Evolutionary conservation across 1,140 invertebrate species (phyloP), one percentile per base, ranked within the genome.

Genomic region (Mesaphorura yosii): DNA sequence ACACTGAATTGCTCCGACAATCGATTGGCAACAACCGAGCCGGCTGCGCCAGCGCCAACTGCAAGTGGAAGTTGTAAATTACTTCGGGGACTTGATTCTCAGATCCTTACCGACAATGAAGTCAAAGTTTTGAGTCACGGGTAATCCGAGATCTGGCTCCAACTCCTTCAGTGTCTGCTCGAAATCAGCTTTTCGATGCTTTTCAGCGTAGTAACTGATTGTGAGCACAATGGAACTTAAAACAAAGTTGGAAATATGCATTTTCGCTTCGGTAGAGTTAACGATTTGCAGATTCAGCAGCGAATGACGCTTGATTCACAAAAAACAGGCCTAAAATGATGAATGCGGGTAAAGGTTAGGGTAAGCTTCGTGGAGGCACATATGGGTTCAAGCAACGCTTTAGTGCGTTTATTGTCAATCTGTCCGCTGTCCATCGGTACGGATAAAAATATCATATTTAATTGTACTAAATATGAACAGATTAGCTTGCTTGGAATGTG

Each of bases 41-140:
- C 50, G 3, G 50, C 50, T 5, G 39, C 10, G 10, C 50, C 50
- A 12, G 14, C 50, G 10, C 50, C 50, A 25, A 52, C 50, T 52
- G 25, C n/a, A 28, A 34, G 10, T 51, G 27, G 28, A 34, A 34
- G 10, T 34, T 34, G 31, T 34, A 34, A 34, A 34, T 34, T 34
- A 34, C 10, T 34, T 25, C 22, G 19, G 28, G 10, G 37, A 46
- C 5, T 27, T 25, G 4, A 26, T 6, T 6, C 28, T 6, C 6
- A 25, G 4, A 46, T 22, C 23, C 10, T 31, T 29, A 34, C 46
- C 46, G 15, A 48, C 37, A 48, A 48, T 31, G 19, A 48, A 28
- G 23, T 48, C 46, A 31, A 17, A 48, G 4, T 14, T 27, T 22
- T 12, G 6, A 7, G 23, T 14, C 7, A 10, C 10, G 12, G 44